phyloP scores from a whole-genome alignment of 92 coral and sea anemone genomes.

The Muricea muricata region DNA sequence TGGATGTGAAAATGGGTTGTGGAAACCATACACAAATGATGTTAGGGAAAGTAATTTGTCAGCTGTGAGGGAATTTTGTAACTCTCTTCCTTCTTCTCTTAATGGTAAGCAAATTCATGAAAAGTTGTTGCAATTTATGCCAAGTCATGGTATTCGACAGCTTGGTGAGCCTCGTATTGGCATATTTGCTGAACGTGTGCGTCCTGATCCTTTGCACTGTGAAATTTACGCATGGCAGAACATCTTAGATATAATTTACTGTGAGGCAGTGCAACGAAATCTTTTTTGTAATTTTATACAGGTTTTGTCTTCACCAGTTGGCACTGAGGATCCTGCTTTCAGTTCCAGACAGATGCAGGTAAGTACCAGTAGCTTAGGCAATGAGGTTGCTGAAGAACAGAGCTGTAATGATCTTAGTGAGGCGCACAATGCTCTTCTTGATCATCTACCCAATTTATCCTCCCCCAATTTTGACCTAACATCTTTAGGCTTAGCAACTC shows the following conservation, averaged over 20 bases:
- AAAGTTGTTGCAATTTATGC: constrained; percentile 49
- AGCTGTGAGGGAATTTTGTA: no score
- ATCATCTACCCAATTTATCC: no score
- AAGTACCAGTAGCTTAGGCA: no score
- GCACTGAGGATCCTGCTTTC: constrained; percentile 19
- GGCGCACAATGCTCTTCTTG: no score
- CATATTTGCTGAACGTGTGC: neutral
- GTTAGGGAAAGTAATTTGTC: constrained; percentile 9
- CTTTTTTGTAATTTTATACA: constrained; percentile 42
- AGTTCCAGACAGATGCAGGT: no score
- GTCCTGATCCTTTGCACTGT: neutral
- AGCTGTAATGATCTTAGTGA: no score
- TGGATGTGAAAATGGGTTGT: neutral
- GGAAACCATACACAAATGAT: neutral
- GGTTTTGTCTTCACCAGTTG: constrained; percentile 49
- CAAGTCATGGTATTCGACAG: constrained; percentile 53
- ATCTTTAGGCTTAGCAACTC: neutral
- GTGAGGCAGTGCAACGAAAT: constrained; percentile 34
- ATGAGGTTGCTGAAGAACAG: no score
- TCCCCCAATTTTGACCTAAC: neutral
- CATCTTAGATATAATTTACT: constrained; percentile 20
- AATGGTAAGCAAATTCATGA: neutral
- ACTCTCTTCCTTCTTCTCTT: neutral
- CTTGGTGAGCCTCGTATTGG: constrained; percentile 54
- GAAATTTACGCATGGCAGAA: neutral